Percentiles rank a stretch among this genome's conserved stretches.
phyloP scores from a whole-genome alignment of 2,888 invertebrate species.

The Anarsia innoxiella region DNA sequence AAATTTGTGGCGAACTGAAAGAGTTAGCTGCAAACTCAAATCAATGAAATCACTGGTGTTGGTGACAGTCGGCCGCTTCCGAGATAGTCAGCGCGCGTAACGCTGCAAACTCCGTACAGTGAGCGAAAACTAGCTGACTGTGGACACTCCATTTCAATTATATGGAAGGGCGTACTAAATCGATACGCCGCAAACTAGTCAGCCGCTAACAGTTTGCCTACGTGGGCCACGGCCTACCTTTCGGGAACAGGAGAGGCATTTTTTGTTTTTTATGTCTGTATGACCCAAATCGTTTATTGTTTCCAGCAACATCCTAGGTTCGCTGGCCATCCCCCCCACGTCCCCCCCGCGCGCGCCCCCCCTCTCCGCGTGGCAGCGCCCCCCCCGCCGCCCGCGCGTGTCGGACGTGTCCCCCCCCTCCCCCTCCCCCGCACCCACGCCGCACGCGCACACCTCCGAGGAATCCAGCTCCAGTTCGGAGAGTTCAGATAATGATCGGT shows the following conservation, averaged over 20 bases:
- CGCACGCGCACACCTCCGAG: too few relatives aligned
- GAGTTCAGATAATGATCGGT: too few relatives aligned
- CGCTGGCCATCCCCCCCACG: slow-evolving; percentile 24
- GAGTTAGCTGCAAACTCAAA: too few relatives aligned
- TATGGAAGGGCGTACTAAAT: too few relatives aligned
- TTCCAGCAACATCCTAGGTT: slow-evolving; percentile 20
- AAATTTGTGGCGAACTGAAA: too few relatives aligned
- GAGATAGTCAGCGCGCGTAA: too few relatives aligned
- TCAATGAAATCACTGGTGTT: too few relatives aligned
- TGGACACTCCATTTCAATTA: neutral
- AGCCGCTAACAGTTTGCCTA: neutral
- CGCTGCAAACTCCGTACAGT: too few relatives aligned
- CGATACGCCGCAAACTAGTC: neutral
- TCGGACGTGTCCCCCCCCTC: too few relatives aligned
- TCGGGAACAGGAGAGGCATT: neutral
- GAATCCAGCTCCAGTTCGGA: too few relatives aligned
- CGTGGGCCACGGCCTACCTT: neutral
- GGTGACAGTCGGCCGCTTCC: neutral
- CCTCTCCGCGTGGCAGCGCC: slow-evolving; percentile 2
- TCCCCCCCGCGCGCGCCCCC: slow-evolving; percentile 1
- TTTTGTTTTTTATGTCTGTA: neutral
- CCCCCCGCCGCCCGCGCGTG: too few relatives aligned
- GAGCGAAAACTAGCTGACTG: neutral
- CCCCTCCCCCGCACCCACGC: too few relatives aligned
- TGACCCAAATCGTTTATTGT: neutral